Evolutionary conservation across 2,888 invertebrate genomes (phyloP).

Genomic region (Euphydryas editha): DNA sequence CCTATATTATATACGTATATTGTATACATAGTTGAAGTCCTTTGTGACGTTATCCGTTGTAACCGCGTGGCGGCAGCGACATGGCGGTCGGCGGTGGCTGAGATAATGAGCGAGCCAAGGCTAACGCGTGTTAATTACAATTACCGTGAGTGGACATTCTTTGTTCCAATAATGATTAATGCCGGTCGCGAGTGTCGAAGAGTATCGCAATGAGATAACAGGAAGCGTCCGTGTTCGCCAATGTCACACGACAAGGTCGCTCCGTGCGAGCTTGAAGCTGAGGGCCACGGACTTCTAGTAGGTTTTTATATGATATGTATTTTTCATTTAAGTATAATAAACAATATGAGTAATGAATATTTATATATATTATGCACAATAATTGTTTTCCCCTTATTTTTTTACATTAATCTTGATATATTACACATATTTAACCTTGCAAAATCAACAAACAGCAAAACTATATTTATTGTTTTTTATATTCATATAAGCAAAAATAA

Average conservation of each 20-base stretch:
- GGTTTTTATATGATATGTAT: too few species aligned
- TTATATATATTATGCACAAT: background rate
- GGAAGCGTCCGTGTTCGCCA: constrained; percentile 78
- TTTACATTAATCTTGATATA: constrained; percentile 31
- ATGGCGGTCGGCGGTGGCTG: constrained; percentile 59
- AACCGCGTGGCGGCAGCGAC: constrained; percentile 55
- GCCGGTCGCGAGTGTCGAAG: constrained; percentile 72
- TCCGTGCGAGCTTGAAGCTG: constrained; percentile 10
- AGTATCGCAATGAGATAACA: constrained; percentile 80
- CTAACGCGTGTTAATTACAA: constrained; percentile 79
- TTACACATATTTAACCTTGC: constrained; percentile 65
- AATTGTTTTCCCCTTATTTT: constrained; percentile 9
- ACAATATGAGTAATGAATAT: too few species aligned
- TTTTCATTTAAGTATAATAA: too few species aligned
- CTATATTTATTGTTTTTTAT: constrained; percentile 74
- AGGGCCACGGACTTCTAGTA: background rate
- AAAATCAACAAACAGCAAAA: constrained; percentile 70
- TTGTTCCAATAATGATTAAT: constrained; percentile 83
- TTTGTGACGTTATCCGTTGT: constrained; percentile 71
- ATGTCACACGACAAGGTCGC: constrained; percentile 68
- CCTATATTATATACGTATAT: too few species aligned
- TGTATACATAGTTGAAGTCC: constrained; percentile 62
- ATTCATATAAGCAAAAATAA: constrained; percentile 41
- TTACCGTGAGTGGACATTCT: constrained; percentile 83
- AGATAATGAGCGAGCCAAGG: constrained; percentile 65